A percentile compares a stretch with the other conserved stretches of the same genome.
These are phyloP conservation scores for Antrozous pallidus DNA, from an alignment of 2,797 vertebrate genomes.

Conservation along the genomic window DNA sequence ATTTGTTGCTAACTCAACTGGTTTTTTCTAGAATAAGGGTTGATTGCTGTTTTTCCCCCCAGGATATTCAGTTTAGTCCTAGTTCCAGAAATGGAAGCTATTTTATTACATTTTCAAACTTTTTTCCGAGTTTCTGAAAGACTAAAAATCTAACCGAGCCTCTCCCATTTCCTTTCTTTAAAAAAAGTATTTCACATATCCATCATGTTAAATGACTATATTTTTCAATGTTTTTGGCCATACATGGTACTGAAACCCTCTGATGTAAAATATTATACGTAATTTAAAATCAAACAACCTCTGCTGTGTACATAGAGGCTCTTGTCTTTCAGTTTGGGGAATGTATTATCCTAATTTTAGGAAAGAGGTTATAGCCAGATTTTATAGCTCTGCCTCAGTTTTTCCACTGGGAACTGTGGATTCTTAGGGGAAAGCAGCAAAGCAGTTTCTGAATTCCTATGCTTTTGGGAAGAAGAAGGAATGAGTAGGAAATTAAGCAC, in stretches of 20 bases:
- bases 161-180: neutral
- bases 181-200: neutral
- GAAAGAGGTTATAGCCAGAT: neutral
- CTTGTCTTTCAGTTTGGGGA: neutral
- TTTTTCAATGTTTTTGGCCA: neutral
- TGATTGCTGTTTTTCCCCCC: neutral
- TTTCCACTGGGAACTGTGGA: neutral
- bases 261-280: neutral
- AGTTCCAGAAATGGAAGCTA: slow-evolving; percentile 8
- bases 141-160: neutral
- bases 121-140: neutral
- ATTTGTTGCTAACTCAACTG: neutral
- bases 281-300: neutral
- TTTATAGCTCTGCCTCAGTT: neutral
- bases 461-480: neutral
- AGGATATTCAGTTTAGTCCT: neutral
- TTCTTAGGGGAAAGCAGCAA: neutral
- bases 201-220: neutral
- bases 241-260: neutral
- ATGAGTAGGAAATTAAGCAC: neutral
- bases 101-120: neutral
- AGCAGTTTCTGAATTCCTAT: neutral
- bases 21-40: neutral
- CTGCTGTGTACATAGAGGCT: neutral
- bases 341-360: neutral